phyloP scores from a whole-genome alignment of 2,797 vertebrate species.

The Myotis myotis region DNA sequence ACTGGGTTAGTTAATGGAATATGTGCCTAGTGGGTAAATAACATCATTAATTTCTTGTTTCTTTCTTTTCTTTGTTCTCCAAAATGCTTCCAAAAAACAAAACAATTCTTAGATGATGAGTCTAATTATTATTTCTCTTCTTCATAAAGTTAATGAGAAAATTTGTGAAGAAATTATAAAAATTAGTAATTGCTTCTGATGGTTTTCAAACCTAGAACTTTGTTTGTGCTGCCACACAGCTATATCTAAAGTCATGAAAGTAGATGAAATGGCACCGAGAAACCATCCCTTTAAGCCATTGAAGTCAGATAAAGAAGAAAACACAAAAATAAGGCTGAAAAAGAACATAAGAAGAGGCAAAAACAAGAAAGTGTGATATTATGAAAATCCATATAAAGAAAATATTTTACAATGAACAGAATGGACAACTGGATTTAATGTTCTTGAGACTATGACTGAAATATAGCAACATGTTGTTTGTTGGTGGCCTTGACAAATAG shows the following conservation, averaged over 20 bases:
- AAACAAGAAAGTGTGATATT: neutral
- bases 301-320: neutral
- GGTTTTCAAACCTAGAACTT: neutral
- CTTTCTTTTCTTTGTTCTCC: neutral
- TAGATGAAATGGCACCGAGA: neutral
- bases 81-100: neutral
- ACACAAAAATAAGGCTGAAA: neutral
- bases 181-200: neutral
- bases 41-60: neutral
- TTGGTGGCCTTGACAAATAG: neutral
- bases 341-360: neutral
- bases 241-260: neutral
- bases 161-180: neutral
- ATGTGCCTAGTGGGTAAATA: neutral
- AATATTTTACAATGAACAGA: neutral
- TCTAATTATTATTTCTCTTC: neutral
- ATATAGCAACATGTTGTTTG: neutral
- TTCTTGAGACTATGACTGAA: neutral
- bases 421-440: neutral
- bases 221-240: neutral
- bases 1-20: neutral
- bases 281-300: neutral
- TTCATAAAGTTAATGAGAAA: neutral
- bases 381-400: neutral
- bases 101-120: neutral